Percentiles rank a stretch among this genome's conserved stretches.
These are phyloP conservation scores for Drosophila athabasca DNA, from an alignment of 1,140 invertebrate species.

Conservation along the genomic window DNA sequence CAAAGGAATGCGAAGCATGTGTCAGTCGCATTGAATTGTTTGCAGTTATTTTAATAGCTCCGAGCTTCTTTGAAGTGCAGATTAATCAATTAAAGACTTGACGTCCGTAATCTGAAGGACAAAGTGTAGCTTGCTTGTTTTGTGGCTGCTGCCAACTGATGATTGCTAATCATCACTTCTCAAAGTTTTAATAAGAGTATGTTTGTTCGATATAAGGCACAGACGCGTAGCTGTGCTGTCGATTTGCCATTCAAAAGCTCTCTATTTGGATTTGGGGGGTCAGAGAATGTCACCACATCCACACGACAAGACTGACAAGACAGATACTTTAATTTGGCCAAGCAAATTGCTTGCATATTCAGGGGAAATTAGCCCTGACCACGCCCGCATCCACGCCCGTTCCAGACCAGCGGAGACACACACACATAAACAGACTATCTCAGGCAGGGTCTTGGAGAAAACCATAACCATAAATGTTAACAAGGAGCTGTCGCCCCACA, in stretches of 20 bases:
- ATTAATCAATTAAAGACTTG: background rate
- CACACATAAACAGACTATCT: constrained; percentile 21
- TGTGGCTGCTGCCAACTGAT: too few relatives aligned
- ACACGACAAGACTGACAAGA: constrained; percentile 1
- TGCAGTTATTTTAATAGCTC: background rate
- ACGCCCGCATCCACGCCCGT: constrained; percentile 55
- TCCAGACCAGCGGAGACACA: constrained; percentile 4
- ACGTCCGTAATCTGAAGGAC: too few relatives aligned
- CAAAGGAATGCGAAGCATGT: background rate
- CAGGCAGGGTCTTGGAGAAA: constrained; percentile 26
- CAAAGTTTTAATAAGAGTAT: too few relatives aligned
- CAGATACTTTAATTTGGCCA: constrained; percentile 25
- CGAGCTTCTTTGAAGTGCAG: too few relatives aligned
- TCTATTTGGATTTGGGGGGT: too few relatives aligned
- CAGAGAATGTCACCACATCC: background rate
- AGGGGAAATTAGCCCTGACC: constrained; percentile 37
- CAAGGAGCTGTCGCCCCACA: constrained; percentile 54
- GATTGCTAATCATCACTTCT: too few relatives aligned
- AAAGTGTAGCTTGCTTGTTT: too few relatives aligned
- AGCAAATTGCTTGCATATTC: constrained; percentile 56
- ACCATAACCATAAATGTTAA: constrained; percentile 80
- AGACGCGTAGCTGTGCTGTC: too few relatives aligned
- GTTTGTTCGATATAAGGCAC: too few relatives aligned
- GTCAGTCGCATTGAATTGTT: background rate
- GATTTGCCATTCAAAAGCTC: too few relatives aligned